Conservation (phyloP, 2,888 invertebrate species). For the Plebejus melissa region DNA sequence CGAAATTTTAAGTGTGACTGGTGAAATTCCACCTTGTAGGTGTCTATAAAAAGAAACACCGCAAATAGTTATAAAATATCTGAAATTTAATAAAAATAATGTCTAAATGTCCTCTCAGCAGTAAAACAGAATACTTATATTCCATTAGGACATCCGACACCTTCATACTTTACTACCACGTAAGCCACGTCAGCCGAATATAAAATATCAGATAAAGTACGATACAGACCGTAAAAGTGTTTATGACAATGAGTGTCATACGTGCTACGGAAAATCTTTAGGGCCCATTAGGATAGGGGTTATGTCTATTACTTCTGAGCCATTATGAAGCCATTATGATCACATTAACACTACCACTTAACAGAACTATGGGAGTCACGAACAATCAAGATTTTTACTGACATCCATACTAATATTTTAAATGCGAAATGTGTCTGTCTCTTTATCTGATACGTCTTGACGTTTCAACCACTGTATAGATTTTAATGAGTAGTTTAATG, state of each 20-base stretch:
- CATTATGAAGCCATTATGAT: constrained; percentile 2
- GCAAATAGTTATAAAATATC: not conserved
- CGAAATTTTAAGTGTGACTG: too few relatives aligned
- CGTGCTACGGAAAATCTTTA: constrained; percentile 5
- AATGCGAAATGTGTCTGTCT: not conserved
- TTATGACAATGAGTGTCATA: constrained; percentile 9
- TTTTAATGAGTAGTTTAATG: too few relatives aligned
- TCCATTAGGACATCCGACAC: constrained; percentile 13
- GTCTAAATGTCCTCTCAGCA: not conserved
- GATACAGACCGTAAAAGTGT: constrained; percentile 15
- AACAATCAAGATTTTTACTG: not conserved
- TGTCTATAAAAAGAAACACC: not conserved
- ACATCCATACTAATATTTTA: not conserved
- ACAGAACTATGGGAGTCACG: not conserved
- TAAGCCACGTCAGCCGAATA: constrained; percentile 4
- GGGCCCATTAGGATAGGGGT: constrained; percentile 9
- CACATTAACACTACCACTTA: not conserved
- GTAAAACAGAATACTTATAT: constrained; percentile 12
- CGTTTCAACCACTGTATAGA: not conserved
- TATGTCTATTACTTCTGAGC: not conserved
- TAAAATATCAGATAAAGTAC: constrained; percentile 17
- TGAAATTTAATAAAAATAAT: not conserved
- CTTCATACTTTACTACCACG: constrained; percentile 1
- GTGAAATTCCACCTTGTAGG: not conserved
- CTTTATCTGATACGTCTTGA: not conserved